phyloP scores from a whole-genome alignment of 2,888 invertebrate species.

The Alsophila aescularia region DNA sequence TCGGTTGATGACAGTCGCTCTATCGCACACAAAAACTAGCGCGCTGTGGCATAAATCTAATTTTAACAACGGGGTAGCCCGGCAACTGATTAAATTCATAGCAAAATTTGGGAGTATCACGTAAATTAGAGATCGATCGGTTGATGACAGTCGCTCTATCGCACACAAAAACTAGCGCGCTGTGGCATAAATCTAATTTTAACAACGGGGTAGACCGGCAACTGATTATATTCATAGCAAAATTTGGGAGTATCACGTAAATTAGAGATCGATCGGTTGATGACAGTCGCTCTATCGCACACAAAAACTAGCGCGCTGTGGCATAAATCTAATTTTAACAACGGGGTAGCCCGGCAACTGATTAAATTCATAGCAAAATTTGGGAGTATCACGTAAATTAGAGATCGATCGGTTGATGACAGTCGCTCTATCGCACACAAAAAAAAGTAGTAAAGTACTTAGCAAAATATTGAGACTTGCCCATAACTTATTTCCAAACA shows the following conservation, averaged over 20 bases:
- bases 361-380: constrained; percentile 65
- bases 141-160: constrained; percentile 24
- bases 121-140: constrained; percentile 33
- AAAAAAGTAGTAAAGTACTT: no score
- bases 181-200: constrained; percentile 69
- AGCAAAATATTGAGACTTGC: no score
- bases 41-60: constrained; percentile 68
- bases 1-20: constrained; percentile 25
- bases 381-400: constrained; percentile 32
- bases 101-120: constrained; percentile 39
- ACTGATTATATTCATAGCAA: constrained; percentile 69
- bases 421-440: no score
- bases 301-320: constrained; percentile 69
- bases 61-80: constrained; percentile 58
- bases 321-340: constrained; percentile 71
- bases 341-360: constrained; percentile 55
- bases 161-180: constrained; percentile 71
- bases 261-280: constrained; percentile 31
- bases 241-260: constrained; percentile 37
- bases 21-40: constrained; percentile 74
- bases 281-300: no score
- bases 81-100: constrained; percentile 68
- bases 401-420: constrained; percentile 29
- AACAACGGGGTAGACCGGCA: constrained; percentile 55
- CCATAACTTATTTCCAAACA: no score